Base-by-base conservation (phyloP, 2,888 invertebrate species). In the Linnaemya tessellans region DNA sequence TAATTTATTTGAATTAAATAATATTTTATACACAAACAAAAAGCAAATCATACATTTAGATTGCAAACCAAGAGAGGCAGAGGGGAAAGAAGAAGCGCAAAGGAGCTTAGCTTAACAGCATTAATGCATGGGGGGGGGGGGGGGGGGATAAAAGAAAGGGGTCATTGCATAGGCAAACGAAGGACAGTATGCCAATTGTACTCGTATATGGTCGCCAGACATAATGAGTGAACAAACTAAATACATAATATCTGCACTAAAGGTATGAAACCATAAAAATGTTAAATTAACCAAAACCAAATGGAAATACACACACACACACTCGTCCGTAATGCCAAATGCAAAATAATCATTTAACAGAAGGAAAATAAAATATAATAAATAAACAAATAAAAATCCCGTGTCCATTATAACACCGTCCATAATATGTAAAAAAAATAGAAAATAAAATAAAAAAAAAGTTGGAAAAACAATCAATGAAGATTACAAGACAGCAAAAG, bases 221-320 rank as follows among this genome's bases (percentile, higher is more conserved):
- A 13, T 38, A 68, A 68, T 49, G 18, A 38, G n/a, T 49, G 20
- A n/a, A 38, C 20, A 64, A 22, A 71, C 15, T 7, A 25, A 15
- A n/a, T 35, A 68, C n/a, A 9, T 51, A 30, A 30, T 38, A 11
- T 15, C 43, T 15, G 22, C 51, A 60, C 54, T 46, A 41, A 73
- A 87, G 84, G 74, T 81, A 86, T 84, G 87, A 87, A 87, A 83
- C 87, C 87, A 86, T 87, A 87, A 86, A 87, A 87, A 87, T 86
- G 74, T 75, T 84, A 87, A 87, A 87, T 87, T 87, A 87, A 86
- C 80, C 75, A 75, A 84, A 82, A 82, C 79, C 64, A 84, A 87
- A 80, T 77, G 60, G 41, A 84, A 64, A 51, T 30, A 77, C 38
- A 25, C 43, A 78, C 35, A 51, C 30, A 77, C 38, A 25, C 43